Conservation (phyloP, 2,113 vertebrate species). For the Anas platyrhynchos region DNA sequence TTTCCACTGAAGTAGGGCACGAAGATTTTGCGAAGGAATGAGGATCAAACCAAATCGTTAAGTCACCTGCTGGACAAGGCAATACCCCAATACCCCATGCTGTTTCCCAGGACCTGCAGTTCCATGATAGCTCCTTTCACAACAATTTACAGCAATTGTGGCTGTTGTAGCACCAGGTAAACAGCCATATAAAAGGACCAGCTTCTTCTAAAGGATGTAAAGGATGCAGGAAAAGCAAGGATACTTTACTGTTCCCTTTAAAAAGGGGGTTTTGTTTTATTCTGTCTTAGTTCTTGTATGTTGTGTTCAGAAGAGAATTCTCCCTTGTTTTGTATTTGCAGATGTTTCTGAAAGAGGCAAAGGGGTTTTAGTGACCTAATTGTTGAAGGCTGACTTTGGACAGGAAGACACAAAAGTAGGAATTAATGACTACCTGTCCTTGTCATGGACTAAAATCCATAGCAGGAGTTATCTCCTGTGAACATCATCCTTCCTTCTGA, state of each 20-base stretch:
- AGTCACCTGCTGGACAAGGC: not conserved
- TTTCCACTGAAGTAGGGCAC: not conserved
- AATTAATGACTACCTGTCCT: no score
- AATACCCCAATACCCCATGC: not conserved
- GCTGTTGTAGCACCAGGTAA: not conserved
- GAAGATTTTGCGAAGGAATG: not conserved
- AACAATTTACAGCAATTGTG: not conserved
- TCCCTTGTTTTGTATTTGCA: not conserved
- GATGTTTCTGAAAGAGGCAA: not conserved
- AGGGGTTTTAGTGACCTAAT: no score
- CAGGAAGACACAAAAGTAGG: no score
- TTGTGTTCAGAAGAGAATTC: not conserved
- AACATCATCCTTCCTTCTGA: not conserved
- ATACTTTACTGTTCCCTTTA: not conserved
- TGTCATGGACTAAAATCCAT: no score
- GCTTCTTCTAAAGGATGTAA: not conserved
- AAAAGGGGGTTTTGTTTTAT: not conserved
- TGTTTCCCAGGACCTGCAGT: not conserved
- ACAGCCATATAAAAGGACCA: not conserved
- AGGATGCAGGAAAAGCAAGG: not conserved
- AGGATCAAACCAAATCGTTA: not conserved
- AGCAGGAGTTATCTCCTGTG: no score
- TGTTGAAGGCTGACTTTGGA: no score
- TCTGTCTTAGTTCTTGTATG: not conserved
- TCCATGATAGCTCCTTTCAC: not conserved